Conservation (phyloP, 2,113 vertebrate genomes). For the Abramis brama region DNA sequence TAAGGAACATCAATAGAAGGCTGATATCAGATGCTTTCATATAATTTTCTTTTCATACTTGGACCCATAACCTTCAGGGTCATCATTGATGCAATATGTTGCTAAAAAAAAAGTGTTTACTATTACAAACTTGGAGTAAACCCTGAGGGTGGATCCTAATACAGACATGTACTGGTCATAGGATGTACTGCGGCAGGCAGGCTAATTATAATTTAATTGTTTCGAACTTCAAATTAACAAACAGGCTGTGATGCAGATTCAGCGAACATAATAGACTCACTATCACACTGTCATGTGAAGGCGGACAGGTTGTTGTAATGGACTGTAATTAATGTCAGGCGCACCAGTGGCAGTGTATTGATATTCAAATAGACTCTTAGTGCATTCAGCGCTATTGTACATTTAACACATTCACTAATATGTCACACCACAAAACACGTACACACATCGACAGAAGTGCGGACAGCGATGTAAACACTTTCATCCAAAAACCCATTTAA, state of each 20-base stretch:
- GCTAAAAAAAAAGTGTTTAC: not conserved
- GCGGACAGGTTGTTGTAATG: constrained; percentile 69
- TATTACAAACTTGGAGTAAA: not conserved
- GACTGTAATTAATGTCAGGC: constrained; percentile 73
- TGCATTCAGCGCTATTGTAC: constrained; percentile 40
- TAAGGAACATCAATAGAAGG: not conserved
- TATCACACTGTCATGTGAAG: constrained; percentile 64
- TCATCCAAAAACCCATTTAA: constrained; percentile 2
- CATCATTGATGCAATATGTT: not conserved
- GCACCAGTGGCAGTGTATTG: constrained; percentile 61
- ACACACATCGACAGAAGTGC: not conserved
- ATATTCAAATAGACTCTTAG: constrained; percentile 63
- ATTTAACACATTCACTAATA: constrained; percentile 17
- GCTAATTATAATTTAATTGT: constrained; percentile 68
- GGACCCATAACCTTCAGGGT: not conserved
- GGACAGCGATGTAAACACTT: constrained; percentile 18
- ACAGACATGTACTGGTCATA: constrained; percentile 61
- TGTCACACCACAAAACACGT: not conserved
- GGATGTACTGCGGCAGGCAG: constrained; percentile 56
- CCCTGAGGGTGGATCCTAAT: not conserved
- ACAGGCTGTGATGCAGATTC: constrained; percentile 60
- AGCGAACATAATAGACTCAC: constrained; percentile 65
- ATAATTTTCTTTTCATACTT: constrained; percentile 9
- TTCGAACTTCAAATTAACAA: constrained; percentile 62
- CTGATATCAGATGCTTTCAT: not conserved